Percentiles rank a stretch among this genome's conserved stretches.
Evolutionary conservation across 2,888 invertebrate genomes (phyloP).

Genomic region (Podotricha telesiphe): DNA sequence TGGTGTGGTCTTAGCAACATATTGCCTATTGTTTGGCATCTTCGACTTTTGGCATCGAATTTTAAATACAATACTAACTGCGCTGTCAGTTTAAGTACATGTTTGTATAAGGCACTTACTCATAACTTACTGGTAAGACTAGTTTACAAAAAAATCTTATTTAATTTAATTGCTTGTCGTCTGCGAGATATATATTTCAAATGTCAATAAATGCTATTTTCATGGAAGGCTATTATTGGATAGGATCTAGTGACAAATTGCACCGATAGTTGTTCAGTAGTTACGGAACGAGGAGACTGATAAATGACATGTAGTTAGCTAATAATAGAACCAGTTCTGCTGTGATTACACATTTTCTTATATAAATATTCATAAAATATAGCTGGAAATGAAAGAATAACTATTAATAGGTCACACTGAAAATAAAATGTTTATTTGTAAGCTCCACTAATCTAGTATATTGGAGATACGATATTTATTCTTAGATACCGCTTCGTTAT

Average conservation of each 20-base stretch:
- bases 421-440: constrained; percentile 1
- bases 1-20: constrained; percentile 62
- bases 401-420: background rate
- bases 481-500: background rate
- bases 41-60: constrained; percentile 78
- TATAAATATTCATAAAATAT: background rate
- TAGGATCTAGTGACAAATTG: constrained; percentile 34
- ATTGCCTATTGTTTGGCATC: constrained; percentile 82
- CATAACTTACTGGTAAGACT: constrained; percentile 53
- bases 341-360: constrained; percentile 14
- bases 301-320: constrained; percentile 39
- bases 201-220: constrained; percentile 41
- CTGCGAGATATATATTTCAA: constrained; percentile 30
- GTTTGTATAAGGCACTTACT: constrained; percentile 71
- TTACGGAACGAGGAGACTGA: constrained; percentile 35
- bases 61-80: constrained; percentile 61
- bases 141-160: constrained; percentile 50
- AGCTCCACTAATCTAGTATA: constrained; percentile 19
- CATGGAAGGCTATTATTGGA: constrained; percentile 38
- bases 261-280: constrained; percentile 37
- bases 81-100: constrained; percentile 75
- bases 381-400: constrained; percentile 1
- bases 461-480: constrained; percentile 15
- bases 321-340: constrained; percentile 31
- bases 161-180: constrained; percentile 45